These are phyloP conservation scores for Champsocephalus esox DNA, from an alignment of 2,797 vertebrate genomes.

Conservation along the genomic window DNA sequence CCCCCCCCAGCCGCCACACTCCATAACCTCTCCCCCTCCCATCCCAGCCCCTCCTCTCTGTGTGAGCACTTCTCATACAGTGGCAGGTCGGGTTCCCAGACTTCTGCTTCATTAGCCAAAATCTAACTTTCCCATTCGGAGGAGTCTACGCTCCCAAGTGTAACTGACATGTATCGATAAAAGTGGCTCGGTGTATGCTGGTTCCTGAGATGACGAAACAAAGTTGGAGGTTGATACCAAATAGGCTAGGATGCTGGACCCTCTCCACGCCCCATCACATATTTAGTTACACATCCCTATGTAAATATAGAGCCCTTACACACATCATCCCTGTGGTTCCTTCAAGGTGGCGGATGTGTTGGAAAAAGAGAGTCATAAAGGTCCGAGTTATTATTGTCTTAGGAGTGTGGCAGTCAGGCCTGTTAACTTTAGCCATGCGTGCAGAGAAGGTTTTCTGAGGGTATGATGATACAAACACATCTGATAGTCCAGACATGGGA, in stretches of 20 bases:
- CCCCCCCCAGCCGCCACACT: conserved; percentile 61
- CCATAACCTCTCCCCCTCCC: conserved; percentile 47
- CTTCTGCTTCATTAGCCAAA: conserved; percentile 37
- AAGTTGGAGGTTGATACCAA: conserved; percentile 34
- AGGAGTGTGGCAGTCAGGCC: conserved; percentile 22
- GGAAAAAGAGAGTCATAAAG: conserved; percentile 45
- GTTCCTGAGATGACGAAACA: conserved; percentile 23
- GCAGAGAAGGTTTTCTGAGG: conserved; percentile 28
- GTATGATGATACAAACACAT: conserved; percentile 38
- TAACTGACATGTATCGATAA: conserved; percentile 21
- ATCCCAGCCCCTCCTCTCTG: conserved; percentile 11
- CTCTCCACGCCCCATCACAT: conserved; percentile 39
- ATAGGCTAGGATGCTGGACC: conserved; percentile 48
- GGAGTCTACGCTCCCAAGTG: not conserved
- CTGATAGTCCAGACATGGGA: conserved; percentile 33
- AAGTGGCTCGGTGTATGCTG: not conserved
- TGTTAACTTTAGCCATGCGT: conserved; percentile 38
- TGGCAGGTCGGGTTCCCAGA: conserved; percentile 60
- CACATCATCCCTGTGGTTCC: conserved; percentile 7
- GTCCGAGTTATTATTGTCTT: conserved; percentile 53
- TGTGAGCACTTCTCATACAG: conserved; percentile 52
- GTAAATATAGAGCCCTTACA: conserved; percentile 45
- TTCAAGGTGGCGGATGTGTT: conserved; percentile 25
- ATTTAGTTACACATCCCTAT: conserved; percentile 58
- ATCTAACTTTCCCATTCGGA: conserved; percentile 11